phyloP scores from a whole-genome alignment of 2,888 invertebrate species.

The Pegoplata infirma region DNA sequence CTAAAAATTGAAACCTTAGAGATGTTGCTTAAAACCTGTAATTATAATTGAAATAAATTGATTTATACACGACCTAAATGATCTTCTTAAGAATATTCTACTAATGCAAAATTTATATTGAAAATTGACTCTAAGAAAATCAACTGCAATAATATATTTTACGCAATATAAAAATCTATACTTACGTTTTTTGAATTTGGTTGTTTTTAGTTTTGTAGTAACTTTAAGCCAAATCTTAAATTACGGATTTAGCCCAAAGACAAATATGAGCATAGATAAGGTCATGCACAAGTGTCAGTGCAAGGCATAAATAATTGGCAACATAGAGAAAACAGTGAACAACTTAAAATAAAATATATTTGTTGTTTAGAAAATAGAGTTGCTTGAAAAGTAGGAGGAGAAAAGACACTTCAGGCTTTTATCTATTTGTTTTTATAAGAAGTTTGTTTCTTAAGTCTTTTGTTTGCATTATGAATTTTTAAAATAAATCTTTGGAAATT shows the following conservation, averaged over 20 bases:
- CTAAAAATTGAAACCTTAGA: background rate
- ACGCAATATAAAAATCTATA: background rate
- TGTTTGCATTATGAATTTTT: background rate
- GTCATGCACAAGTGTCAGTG: conserved; percentile 64
- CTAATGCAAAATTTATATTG: conserved; percentile 67
- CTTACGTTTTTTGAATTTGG: background rate
- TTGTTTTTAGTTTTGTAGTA: background rate
- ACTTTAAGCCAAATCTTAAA: conserved; percentile 33
- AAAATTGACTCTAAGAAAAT: background rate
- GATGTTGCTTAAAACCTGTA: conserved; percentile 67
- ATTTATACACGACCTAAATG: conserved; percentile 72
- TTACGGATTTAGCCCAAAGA: conserved; percentile 60
- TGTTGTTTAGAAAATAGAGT: background rate
- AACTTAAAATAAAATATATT: background rate
- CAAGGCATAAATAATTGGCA: conserved; percentile 56
- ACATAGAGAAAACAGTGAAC: background rate
- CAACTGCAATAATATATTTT: background rate
- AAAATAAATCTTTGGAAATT: no score
- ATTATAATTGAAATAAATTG: conserved; percentile 78
- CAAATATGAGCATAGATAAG: conserved; percentile 55
- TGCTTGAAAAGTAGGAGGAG: background rate
- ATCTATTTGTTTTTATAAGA: background rate
- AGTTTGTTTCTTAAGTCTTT: background rate
- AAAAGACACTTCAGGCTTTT: background rate
- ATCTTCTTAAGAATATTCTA: conserved; percentile 66